These are phyloP conservation scores for Lethenteron camtschaticum DNA, from an alignment of 2,113 vertebrate species.

Conservation along the genomic window DNA sequence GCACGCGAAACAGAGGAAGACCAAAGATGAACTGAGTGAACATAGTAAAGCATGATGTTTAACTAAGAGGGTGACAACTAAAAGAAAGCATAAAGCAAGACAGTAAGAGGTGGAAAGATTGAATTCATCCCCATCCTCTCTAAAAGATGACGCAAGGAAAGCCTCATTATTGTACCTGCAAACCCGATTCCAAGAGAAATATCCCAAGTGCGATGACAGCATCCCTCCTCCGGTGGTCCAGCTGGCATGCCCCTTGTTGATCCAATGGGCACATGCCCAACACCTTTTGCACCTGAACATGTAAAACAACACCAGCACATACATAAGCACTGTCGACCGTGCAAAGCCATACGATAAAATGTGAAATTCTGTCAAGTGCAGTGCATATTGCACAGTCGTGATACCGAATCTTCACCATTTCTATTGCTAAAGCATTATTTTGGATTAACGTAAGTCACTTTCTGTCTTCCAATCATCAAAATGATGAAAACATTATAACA, in stretches of 20 bases:
- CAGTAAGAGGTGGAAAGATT: neutral
- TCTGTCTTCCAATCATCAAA: neutral
- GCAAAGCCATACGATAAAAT: neutral
- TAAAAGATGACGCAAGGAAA: neutral
- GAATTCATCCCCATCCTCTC: neutral
- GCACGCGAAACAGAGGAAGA: neutral
- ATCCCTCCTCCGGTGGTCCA: conserved; percentile 1
- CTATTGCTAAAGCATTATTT: neutral
- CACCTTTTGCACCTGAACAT: conserved; percentile 2
- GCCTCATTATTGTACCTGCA: neutral
- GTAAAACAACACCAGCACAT: neutral
- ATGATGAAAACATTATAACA: no score
- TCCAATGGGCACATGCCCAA: neutral
- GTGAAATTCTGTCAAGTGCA: neutral
- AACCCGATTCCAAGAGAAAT: neutral
- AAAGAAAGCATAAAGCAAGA: neutral
- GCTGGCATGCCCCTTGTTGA: neutral
- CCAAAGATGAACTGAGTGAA: neutral
- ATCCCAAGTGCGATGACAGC: neutral
- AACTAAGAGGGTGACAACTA: neutral
- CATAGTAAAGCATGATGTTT: neutral
- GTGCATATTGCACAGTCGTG: neutral
- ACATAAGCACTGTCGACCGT: neutral
- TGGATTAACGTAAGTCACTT: neutral
- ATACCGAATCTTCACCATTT: neutral